phyloP scores from a whole-genome alignment of 2,113 vertebrate species.

The Mormyrus lacerda region DNA sequence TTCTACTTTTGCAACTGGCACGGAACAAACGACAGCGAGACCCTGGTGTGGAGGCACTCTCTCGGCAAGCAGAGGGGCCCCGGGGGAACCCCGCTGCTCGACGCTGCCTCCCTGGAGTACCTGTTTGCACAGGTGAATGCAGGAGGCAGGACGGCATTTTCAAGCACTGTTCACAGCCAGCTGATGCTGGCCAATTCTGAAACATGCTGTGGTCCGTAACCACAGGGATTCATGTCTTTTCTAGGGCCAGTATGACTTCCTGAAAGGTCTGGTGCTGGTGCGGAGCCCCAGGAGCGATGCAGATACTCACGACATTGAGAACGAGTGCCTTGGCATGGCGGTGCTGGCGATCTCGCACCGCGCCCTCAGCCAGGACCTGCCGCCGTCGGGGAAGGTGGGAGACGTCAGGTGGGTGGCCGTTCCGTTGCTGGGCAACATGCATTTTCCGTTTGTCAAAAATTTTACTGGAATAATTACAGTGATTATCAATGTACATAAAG shows the following conservation, averaged over 20 bases:
- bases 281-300: conserved; percentile 67
- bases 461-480: not conserved
- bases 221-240: not conserved
- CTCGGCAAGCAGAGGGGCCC: conserved; percentile 72
- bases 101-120: conserved; percentile 78
- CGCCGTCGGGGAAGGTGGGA: conserved; percentile 62
- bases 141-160: too few relatives aligned
- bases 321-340: conserved; percentile 94
- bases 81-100: conserved; percentile 81
- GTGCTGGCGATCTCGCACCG: conserved; percentile 90
- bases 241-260: conserved; percentile 87
- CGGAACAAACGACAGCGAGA: conserved; percentile 79
- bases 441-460: not conserved
- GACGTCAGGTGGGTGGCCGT: conserved; percentile 70
- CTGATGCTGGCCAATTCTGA: not conserved
- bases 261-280: conserved; percentile 76
- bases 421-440: not conserved
- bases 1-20: conserved; percentile 98
- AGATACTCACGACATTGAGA: conserved; percentile 88
- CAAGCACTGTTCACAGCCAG: not conserved
- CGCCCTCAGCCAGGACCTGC: conserved; percentile 60
- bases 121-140: conserved; percentile 83
- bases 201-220: not conserved
- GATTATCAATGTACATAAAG: not conserved
- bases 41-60: conserved; percentile 83